Percentiles rank a stretch among this genome's conserved stretches.
Evolutionary conservation across 2,797 vertebrate genomes (phyloP).

Genomic region (Scolopax bukidnonensis): DNA sequence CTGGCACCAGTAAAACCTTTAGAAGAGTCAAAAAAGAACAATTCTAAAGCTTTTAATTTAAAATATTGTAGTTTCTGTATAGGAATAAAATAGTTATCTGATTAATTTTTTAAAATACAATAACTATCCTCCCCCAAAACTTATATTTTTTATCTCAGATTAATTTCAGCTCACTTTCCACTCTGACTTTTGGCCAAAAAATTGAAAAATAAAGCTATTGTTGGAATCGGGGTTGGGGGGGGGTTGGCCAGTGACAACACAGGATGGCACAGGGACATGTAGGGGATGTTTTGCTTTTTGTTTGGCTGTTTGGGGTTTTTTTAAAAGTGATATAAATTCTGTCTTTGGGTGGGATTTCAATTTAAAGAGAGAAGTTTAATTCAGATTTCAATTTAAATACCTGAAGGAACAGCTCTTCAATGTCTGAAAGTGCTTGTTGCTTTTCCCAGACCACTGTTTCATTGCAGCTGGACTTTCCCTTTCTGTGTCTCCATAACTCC

Average conservation of each 20-base stretch:
- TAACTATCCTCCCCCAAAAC: neutral
- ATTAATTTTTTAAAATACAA: neutral
- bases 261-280: too few relatives aligned
- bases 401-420: neutral
- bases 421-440: neutral
- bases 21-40: neutral
- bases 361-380: neutral
- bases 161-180: neutral
- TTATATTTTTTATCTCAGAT: neutral
- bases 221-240: neutral
- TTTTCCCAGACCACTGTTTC: neutral
- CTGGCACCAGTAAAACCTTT: neutral
- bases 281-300: neutral
- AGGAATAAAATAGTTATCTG: neutral
- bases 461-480: neutral
- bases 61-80: neutral
- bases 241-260: too few relatives aligned
- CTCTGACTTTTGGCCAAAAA: neutral
- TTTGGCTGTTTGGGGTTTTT: neutral
- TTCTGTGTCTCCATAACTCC: neutral
- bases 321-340: neutral
- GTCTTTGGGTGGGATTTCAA: neutral
- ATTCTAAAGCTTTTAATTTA: neutral
- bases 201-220: neutral
- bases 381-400: neutral